These are phyloP conservation scores for Leptopilina myrica DNA, from an alignment of 2,888 invertebrate genomes.

Conservation along the genomic window DNA sequence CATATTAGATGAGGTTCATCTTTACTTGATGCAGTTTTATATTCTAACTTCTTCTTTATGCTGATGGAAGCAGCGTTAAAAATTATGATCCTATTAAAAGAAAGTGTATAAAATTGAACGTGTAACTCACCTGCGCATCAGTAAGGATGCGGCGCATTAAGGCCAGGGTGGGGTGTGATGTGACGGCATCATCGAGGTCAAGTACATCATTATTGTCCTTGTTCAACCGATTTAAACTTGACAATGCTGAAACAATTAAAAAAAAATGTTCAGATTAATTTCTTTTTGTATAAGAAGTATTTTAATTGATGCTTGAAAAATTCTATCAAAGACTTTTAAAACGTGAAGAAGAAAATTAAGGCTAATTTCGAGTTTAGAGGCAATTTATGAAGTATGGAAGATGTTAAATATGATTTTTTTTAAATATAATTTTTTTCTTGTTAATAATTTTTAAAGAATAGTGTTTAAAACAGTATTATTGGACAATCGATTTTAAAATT, in stretches of 20 bases:
- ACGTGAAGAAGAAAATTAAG: too few relatives aligned
- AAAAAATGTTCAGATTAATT: conserved; percentile 29
- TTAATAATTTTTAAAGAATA: too few relatives aligned
- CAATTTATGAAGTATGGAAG: too few relatives aligned
- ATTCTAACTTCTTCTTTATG: conserved; percentile 4
- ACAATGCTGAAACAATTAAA: conserved; percentile 69
- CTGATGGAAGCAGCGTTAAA: neutral
- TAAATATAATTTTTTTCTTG: too few relatives aligned
- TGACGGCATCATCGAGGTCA: conserved; percentile 72
- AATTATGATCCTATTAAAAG: neutral
- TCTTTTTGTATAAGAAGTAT: neutral
- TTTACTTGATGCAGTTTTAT: neutral
- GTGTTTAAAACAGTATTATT: too few relatives aligned
- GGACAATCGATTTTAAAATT: too few relatives aligned
- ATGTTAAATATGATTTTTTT: too few relatives aligned
- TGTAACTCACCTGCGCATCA: conserved; percentile 86
- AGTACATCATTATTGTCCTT: conserved; percentile 71
- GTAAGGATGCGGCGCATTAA: conserved; percentile 91
- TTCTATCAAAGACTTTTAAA: too few relatives aligned
- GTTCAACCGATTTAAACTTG: conserved; percentile 70
- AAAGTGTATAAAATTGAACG: neutral
- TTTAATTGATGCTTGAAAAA: neutral
- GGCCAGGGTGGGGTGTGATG: conserved; percentile 85
- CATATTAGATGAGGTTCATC: neutral
- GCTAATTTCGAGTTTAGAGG: too few relatives aligned